Base-by-base conservation (phyloP, 2,797 vertebrate species). In the Rhyacichthys aspro region DNA sequence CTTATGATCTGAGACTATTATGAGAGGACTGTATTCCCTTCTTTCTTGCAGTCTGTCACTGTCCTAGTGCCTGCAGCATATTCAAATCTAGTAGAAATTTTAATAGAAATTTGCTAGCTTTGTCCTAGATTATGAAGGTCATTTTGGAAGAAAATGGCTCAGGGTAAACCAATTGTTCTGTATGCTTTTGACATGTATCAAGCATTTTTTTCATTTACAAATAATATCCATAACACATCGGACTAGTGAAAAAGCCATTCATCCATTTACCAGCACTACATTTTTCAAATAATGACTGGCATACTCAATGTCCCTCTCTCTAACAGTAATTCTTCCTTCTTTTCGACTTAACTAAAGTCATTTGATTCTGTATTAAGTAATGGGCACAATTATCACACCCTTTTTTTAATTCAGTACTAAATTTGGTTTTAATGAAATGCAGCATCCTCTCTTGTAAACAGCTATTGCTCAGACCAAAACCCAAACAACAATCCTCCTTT, bases 391-490 rank as follows among this genome's bases (percentile, higher is more conserved):
- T 28, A 6, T 28, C 4, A 28, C 23, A 28, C 23, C 1, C 1
- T 1, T 2, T 2, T 28, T 28, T 28, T 3, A 28, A 28, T 28
- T 28, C 23, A 28, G 23, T 4, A 5, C 2, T 28, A 2, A 28
- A 28, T 28, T 28, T 4, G 23, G 23, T 89, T 59, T 70, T 81
- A 78, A 81, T 75, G 76, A 86, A 83, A 69, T 65, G 74, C 60
- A 88, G 84, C 86, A 81, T 92, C 60, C 85, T 81, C 91, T 94
- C 92, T 90, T 88, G 91, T 95, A 96, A 95, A 96, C 91, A 95
- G 88, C 65, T 47, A 92, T 93, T 94, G 91, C 94, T 95, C 92
- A 92, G 90, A 87, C 90, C 90, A 43, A 62, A 93, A 90, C 65
- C 86, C 72, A 55, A 90, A 87, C 91, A 92, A 95, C 93, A 96